These are phyloP conservation scores for Lepisosteus oculatus DNA, from an alignment of 2,113 vertebrate species.

Conservation along the genomic window DNA sequence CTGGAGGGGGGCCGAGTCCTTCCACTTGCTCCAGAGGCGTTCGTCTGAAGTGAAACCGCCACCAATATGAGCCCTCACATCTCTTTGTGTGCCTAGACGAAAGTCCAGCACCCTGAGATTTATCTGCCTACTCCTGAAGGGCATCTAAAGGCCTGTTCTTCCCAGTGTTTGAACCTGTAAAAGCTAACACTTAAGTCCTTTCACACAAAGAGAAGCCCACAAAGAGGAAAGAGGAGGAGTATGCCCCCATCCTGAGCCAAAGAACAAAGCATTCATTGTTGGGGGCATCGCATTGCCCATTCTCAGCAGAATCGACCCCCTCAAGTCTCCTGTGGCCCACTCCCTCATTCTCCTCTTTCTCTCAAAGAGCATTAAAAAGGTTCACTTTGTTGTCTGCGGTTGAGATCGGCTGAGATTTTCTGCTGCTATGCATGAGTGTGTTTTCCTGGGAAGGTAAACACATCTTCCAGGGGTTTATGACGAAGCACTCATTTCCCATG, in stretches of 20 bases:
- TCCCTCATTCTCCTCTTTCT: no score
- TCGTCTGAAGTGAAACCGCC: not conserved
- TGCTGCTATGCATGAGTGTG: no score
- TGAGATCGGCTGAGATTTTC: no score
- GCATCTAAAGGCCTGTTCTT: no score
- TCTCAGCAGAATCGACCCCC: no score
- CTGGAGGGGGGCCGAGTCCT: not conserved
- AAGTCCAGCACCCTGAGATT: not conserved
- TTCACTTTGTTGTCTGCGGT: no score
- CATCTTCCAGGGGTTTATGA: not conserved
- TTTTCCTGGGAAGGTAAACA: not conserved
- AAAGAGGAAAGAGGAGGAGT: not conserved
- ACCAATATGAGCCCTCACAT: not conserved
- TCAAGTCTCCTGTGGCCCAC: no score
- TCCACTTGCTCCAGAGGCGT: not conserved
- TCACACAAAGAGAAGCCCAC: not conserved
- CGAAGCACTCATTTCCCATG: no score
- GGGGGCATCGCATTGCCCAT: not conserved
- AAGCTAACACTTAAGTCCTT: not conserved
- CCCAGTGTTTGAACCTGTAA: not conserved
- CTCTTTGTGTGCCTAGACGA: not conserved
- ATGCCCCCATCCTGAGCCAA: not conserved
- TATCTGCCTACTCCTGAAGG: not conserved
- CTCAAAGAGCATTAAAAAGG: no score
- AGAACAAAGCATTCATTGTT: conserved; percentile 2